Base-by-base conservation (phyloP, 1,140 invertebrate genomes). In the Habropoda laboriosa region DNA sequence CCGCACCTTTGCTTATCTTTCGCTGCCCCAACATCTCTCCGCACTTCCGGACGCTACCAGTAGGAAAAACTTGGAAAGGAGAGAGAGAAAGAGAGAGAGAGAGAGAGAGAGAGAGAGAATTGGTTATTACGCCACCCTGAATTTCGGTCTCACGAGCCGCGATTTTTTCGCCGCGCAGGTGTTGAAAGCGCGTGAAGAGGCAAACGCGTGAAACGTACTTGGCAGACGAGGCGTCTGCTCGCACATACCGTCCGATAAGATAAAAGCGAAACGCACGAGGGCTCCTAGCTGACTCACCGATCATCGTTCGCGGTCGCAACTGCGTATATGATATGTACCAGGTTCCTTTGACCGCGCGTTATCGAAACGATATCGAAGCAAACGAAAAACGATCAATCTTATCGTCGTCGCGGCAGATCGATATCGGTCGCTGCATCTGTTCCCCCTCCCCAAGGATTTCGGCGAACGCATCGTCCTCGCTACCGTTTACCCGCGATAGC, bases 261-360 rank as follows among this genome's bases (percentile, higher is more conserved):
- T 76, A 76, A 38, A 35, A 45, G 27, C 38, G 27, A 76, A 57
- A 42, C 30, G 4, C 51, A 13, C 49, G 61, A 55, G 49, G 27
- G 21, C 60, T 75, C 47, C 27, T 67, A 21, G 73, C 21, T 57
- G 51, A 67, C 45, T 76, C 73, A 67, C 30, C 73, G 73, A 57
- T 67, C 49, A 27, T 24, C 18, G 47, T 57, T 27, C 30, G 38
- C 16, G n/a, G 32, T 30, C 32, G 57, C n/a, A 67, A 76, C 38
- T 68, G 51, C 63, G 73, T 68, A 67, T 12, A 12, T 12, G 40
- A 12, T 12, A 12, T 6, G 57, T 66, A 53, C 35, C 27, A 24
- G 35, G 38, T 53, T 49, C 16, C 16, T 45, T 21, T 40, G n/a
- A n/a, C 18, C 0, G 1, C 47, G 35, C 57, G 18, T n/a, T 32